A percentile compares a stretch with the other conserved stretches of the same genome.
phyloP scores from a whole-genome alignment of 1,140 invertebrate species.

The Dreissena rostriformis region DNA sequence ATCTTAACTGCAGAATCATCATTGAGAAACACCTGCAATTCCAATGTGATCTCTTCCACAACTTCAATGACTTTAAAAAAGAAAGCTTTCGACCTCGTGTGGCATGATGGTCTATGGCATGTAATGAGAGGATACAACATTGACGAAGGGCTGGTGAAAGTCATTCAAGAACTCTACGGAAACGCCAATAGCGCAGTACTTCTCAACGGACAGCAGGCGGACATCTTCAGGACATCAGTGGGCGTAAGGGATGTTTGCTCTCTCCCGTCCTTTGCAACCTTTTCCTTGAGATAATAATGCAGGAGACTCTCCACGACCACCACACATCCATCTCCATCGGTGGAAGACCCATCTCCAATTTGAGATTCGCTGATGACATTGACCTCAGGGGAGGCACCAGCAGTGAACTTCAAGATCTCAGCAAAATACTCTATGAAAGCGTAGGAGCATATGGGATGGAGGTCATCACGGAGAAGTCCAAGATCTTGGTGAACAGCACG shows the following conservation, averaged over 20 bases:
- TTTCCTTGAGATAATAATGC: neutral
- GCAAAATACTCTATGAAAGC: neutral
- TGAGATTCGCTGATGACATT: conserved; percentile 53
- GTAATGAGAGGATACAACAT: conserved; percentile 53
- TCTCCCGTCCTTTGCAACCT: neutral
- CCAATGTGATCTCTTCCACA: conserved; percentile 54
- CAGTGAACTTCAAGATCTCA: neutral
- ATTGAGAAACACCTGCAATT: conserved; percentile 33
- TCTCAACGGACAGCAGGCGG: neutral
- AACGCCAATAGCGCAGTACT: conserved; percentile 26
- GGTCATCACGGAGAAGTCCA: conserved; percentile 43
- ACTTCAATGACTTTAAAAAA: conserved; percentile 51
- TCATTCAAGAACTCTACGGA: conserved; percentile 14
- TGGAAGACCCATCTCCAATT: conserved; percentile 1
- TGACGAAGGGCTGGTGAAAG: conserved; percentile 28
- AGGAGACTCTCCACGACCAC: neutral
- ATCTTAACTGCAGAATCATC: neutral
- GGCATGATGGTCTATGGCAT: conserved; percentile 50
- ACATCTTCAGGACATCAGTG: neutral
- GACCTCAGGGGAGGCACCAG: conserved; percentile 19
- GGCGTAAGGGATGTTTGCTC: conserved; percentile 5
- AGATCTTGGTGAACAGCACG: conserved; percentile 39
- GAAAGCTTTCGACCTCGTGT: conserved; percentile 56
- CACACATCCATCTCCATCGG: conserved; percentile 1
- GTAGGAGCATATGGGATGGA: conserved; percentile 1